Percentiles rank a stretch among this genome's conserved stretches.
Evolutionary conservation across 2,113 vertebrate genomes (phyloP).

Genomic region (Ophiodon elongatus): DNA sequence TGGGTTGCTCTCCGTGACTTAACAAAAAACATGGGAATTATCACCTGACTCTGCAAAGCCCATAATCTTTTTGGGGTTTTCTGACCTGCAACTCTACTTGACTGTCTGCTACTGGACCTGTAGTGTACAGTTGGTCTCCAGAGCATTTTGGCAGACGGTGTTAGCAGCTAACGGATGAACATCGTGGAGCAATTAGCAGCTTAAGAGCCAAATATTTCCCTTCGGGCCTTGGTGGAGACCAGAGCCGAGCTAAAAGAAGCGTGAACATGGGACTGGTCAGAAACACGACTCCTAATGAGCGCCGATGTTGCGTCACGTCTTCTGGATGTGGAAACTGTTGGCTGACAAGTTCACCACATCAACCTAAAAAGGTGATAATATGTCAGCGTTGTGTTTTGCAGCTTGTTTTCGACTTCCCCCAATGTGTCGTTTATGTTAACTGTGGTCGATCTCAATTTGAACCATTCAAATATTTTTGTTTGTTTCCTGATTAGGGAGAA

Average conservation of each 20-base stretch:
- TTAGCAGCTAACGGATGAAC: not conserved
- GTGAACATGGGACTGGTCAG: not conserved
- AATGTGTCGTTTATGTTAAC: not conserved
- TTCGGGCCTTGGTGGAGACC: not conserved
- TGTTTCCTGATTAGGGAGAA: not conserved
- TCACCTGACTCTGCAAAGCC: not conserved
- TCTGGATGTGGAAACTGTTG: not conserved
- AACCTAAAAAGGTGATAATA: not conserved
- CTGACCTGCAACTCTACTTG: not conserved
- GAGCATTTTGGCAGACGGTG: too few species aligned
- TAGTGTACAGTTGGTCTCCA: too few species aligned
- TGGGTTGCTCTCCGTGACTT: not conserved
- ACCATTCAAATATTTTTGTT: too few species aligned
- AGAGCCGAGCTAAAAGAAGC: not conserved
- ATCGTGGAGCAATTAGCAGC: not conserved
- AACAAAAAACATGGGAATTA: not conserved
- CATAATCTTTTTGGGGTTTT: not conserved
- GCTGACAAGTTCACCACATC: not conserved
- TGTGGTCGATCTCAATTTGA: not conserved
- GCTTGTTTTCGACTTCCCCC: not conserved
- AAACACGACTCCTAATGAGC: not conserved
- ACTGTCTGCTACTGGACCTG: too few species aligned
- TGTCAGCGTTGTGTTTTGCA: not conserved
- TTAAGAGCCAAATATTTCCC: not conserved
- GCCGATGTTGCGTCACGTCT: not conserved